Percentiles rank a stretch among this genome's conserved stretches.
Evolutionary conservation across 1,140 invertebrate species (phyloP).

Genomic region (Idris sp.): DNA sequence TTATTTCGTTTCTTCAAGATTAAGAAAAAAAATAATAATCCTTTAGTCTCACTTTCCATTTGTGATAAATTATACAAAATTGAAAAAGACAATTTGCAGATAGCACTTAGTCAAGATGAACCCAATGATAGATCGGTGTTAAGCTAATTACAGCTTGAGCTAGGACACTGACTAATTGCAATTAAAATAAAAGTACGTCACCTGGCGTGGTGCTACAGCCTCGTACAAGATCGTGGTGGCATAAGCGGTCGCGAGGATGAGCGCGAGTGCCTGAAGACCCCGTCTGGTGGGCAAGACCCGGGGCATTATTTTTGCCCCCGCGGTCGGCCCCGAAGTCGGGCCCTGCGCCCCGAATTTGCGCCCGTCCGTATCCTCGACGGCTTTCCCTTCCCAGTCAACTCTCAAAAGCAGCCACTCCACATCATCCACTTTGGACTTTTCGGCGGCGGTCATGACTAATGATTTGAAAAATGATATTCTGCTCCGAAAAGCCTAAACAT

Average conservation of each 20-base stretch:
- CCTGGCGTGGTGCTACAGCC: constrained; percentile 80
- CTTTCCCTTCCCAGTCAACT: constrained; percentile 50
- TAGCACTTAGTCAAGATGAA: no score
- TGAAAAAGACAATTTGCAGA: no score
- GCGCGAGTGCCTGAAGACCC: constrained; percentile 71
- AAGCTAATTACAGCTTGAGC: no score
- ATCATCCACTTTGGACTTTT: constrained; percentile 64
- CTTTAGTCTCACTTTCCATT: no score
- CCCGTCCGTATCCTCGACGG: constrained; percentile 46
- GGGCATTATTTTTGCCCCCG: constrained; percentile 69
- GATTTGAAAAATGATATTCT: no score
- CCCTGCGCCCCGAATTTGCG: constrained; percentile 59
- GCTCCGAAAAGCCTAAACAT: constrained; percentile 18
- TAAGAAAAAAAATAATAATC: no score
- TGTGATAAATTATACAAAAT: no score
- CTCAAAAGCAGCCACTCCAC: constrained; percentile 66
- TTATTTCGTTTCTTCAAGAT: no score
- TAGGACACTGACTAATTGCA: no score
- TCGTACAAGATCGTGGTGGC: constrained; percentile 83
- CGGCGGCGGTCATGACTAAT: constrained; percentile 70
- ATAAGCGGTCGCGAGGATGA: constrained; percentile 78
- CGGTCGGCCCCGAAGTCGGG: constrained; percentile 48
- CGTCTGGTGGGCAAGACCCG: constrained; percentile 73
- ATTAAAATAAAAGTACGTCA: no score
- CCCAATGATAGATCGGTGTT: no score